Base-by-base conservation (phyloP, 1,140 invertebrate species). In the Hypsibius dujardini region DNA sequence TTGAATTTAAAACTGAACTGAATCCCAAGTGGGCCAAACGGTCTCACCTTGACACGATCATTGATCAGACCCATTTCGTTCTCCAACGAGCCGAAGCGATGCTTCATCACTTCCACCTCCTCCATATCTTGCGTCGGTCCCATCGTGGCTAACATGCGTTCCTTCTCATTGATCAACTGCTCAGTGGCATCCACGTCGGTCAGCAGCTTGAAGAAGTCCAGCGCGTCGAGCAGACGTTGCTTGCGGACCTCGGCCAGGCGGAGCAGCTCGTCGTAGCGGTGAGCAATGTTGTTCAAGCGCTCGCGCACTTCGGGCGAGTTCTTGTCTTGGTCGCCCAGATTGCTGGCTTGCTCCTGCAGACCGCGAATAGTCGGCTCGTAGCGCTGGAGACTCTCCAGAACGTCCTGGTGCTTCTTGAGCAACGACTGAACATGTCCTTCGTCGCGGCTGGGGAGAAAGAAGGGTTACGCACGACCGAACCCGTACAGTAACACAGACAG, bases 61-160 rank as follows among this genome's bases (percentile, higher is more conserved):
- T 67, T 67, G 12, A 67, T 67, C 12, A 67, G 12, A 42, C 12
- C 62, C 93, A 98, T 97, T 81, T 99, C 96, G 78, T 95, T 95
- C 79, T 98, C 95, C 79, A 99, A 98, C 59, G 95, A 95, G 81
- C 97, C 93, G 81, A 98, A 99, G 77, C 95, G 86, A 79, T 99
- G 96, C 78, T 96, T 96, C 90, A 99, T 95, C 72, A 99, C 97
- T 80, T 98, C 96, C 69, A 98, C 92, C 80, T 98, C 96, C 80
- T 98, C 96, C 80, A 98, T 95, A 75, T 99, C 95, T 80, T 95
- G 90, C 46, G 89, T 90, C 40, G 92, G 91, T 47, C 90, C 88
- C 90, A 99, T 95, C 1, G 94, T 98, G 73, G 91, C 88, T 71
- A 99, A 81, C 90, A 99, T 95, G 74, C 72, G 72, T 75, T 83